Evolutionary conservation across 2,888 invertebrate species (phyloP).

Genomic region (Apotomis capreana): DNA sequence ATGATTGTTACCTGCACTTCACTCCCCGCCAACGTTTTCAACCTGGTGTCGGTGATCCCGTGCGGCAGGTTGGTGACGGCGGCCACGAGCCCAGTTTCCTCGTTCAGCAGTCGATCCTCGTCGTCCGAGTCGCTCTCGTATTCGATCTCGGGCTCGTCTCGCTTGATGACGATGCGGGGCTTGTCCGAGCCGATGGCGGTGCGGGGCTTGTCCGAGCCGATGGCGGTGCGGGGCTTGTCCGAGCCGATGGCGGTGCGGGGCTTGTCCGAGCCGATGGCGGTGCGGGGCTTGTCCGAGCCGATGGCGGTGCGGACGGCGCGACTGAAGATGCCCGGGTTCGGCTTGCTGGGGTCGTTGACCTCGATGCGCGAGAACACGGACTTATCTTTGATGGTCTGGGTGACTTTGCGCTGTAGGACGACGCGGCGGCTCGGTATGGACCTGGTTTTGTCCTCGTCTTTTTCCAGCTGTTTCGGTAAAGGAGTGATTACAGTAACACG

Average conservation of each 20-base stretch:
- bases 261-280: slow-evolving; percentile 55
- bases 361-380: slow-evolving; percentile 62
- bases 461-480: slow-evolving; percentile 47
- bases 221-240: slow-evolving; percentile 54
- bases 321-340: slow-evolving; percentile 70
- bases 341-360: slow-evolving; percentile 61
- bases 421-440: slow-evolving; percentile 68
- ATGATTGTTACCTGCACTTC: slow-evolving; percentile 74
- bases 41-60: slow-evolving; percentile 75
- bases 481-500: no score
- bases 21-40: slow-evolving; percentile 71
- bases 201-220: slow-evolving; percentile 48
- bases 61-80: slow-evolving; percentile 68
- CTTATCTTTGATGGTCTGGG: slow-evolving; percentile 55
- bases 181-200: slow-evolving; percentile 61
- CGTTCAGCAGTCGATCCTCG: slow-evolving; percentile 51
- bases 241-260: slow-evolving; percentile 59
- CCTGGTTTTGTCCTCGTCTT: slow-evolving; percentile 53
- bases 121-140: slow-evolving; percentile 63
- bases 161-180: slow-evolving; percentile 52
- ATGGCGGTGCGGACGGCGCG: slow-evolving; percentile 71
- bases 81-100: slow-evolving; percentile 55
- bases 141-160: slow-evolving; percentile 61
- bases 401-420: slow-evolving; percentile 64
- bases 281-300: slow-evolving; percentile 48